Evolutionary conservation across 2,888 invertebrate species (phyloP).

Genomic region (Trachelus tabidus): DNA sequence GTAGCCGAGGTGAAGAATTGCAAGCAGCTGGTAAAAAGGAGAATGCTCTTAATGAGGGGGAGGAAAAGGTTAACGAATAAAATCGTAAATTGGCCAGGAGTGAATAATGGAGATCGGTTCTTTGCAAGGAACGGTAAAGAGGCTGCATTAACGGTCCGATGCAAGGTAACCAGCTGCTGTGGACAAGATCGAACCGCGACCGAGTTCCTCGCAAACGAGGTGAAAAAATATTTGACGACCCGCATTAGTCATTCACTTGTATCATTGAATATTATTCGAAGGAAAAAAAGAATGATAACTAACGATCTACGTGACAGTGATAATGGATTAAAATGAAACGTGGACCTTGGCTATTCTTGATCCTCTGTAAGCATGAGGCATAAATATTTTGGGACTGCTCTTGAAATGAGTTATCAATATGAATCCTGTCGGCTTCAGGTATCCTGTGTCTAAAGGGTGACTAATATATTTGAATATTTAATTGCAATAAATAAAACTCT

Average conservation of each 20-base stretch:
- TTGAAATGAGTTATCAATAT: background rate
- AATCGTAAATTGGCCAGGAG: slow-evolving; percentile 29
- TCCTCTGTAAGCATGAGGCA: background rate
- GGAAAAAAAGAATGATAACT: background rate
- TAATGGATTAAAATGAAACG: background rate
- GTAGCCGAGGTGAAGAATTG: background rate
- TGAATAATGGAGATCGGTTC: slow-evolving; percentile 34
- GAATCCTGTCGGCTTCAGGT: background rate
- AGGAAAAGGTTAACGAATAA: slow-evolving; percentile 11
- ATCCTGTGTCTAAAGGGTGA: background rate
- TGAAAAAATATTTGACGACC: slow-evolving; percentile 17
- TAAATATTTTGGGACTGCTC: background rate
- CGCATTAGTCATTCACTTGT: background rate
- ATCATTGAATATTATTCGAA: background rate
- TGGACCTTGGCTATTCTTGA: background rate
- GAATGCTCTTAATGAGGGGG: background rate
- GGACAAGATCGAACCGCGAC: slow-evolving; percentile 22
- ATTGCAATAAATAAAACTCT: background rate
- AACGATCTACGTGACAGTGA: background rate
- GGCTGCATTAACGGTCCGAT: slow-evolving; percentile 38
- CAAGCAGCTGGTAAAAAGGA: background rate
- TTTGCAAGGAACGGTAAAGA: slow-evolving; percentile 30
- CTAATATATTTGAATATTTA: background rate
- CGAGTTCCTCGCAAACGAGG: slow-evolving; percentile 30
- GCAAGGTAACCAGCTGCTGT: background rate